Conservation (phyloP, 2,797 vertebrate genomes). For the Sternarchorhynchus goeldii region DNA sequence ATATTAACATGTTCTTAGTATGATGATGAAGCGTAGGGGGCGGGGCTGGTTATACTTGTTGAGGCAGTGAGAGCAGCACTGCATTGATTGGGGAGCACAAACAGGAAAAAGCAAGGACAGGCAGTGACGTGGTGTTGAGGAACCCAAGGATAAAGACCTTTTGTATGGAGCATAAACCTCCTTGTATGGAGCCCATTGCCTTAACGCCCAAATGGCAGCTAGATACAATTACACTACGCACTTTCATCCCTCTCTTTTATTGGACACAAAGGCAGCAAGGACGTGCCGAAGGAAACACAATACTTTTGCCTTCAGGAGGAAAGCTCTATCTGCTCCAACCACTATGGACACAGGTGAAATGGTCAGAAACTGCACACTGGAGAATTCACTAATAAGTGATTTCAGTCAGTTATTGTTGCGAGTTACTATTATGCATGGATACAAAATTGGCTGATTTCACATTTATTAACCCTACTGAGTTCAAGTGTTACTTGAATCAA, state of each 20-base stretch:
- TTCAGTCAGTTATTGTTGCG: neutral
- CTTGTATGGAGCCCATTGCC: constrained; percentile 31
- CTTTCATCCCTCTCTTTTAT: neutral
- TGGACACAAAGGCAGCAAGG: neutral
- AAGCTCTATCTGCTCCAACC: neutral
- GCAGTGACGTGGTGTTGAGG: neutral
- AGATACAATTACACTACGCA: neutral
- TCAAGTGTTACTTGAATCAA: too few relatives aligned
- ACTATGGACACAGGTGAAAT: neutral
- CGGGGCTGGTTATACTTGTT: neutral
- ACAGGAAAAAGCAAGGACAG: too few relatives aligned
- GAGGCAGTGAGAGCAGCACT: neutral
- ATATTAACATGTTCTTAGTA: too few relatives aligned
- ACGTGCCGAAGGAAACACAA: constrained; percentile 4
- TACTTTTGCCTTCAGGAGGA: neutral
- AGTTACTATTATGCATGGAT: neutral
- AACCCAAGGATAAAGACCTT: constrained; percentile 39
- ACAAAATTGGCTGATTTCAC: too few relatives aligned
- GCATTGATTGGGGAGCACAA: neutral
- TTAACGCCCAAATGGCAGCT: constrained; percentile 8
- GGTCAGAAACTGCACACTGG: neutral
- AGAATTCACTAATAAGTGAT: neutral
- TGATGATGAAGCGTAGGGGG: neutral
- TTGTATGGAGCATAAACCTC: constrained; percentile 37
- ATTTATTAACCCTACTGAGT: too few relatives aligned